Base-by-base conservation (phyloP, 2,113 vertebrate genomes). In the Stigmatopora argus region DNA sequence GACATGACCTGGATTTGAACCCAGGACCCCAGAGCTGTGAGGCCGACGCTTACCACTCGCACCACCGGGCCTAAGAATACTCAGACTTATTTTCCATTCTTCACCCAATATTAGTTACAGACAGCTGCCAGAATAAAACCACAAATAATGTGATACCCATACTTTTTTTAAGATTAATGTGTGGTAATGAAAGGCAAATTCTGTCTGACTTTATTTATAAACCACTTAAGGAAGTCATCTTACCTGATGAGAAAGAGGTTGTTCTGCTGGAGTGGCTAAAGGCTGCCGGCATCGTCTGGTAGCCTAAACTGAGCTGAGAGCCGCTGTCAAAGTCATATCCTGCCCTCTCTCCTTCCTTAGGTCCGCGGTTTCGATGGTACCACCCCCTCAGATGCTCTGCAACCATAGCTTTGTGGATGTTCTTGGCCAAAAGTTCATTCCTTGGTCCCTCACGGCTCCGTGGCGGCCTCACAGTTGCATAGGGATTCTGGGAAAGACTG, bases 361-460 rank as follows among this genome's bases (percentile, higher is more conserved):
- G 93, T 44, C 87, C 83, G 6, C 91, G 92, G 83, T 88, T 95
- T n/a, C 96, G 93, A 65, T 98, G 93, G 87, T 97, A 99, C 96
- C 96, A 98, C 73, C 95, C 96, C 9, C 93, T 92, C 58, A 99
- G 91, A 60, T 98, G 96, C 81, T 98, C 95, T 0, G 94, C 95
- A 55, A 98, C 95, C 86, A 96, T 85, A 69, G 96, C 95, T 81
- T 96, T 98, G 68, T 98, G 94, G 90, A 98, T 95, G 89, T 93
- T 97, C 90, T 95, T 97, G 72, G 93, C 93, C 82, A 98, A 85
- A 51, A 94, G 92, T 80, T 98, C 93, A 18, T 83, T 87, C 0
- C 92, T 88, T 72, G 94, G 94, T 1, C 88, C 89, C 0, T 92
- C 88, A 2, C 93, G 85, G 87, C 83, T 94, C 67, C 94, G 86